phyloP scores from a whole-genome alignment of 1,140 invertebrate genomes.

The Drosophila ohnishii region DNA sequence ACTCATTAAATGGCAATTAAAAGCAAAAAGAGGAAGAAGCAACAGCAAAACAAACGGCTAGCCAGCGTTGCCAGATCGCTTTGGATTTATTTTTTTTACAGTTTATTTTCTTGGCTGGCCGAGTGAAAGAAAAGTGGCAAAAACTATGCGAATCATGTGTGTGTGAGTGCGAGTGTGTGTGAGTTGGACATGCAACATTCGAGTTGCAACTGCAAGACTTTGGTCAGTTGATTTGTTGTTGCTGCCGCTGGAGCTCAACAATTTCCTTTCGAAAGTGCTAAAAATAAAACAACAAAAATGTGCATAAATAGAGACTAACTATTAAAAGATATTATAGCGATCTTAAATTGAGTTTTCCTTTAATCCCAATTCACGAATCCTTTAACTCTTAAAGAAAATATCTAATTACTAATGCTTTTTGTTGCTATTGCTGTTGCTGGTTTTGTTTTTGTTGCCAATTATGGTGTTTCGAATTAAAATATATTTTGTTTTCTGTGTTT shows the following conservation, averaged over 20 bases:
- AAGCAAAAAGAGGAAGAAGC: slow-evolving; percentile 10
- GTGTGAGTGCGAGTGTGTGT: slow-evolving; percentile 15
- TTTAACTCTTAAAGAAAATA: neutral
- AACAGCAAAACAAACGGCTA: slow-evolving; percentile 25
- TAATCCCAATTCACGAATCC: neutral
- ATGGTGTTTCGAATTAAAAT: slow-evolving; percentile 32
- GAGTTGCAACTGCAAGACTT: slow-evolving; percentile 37
- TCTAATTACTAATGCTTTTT: neutral
- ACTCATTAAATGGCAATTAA: slow-evolving; percentile 64
- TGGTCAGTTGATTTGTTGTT: slow-evolving; percentile 44
- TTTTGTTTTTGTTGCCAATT: slow-evolving; percentile 29
- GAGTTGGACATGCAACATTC: slow-evolving; percentile 60
- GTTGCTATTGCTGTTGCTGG: slow-evolving; percentile 1
- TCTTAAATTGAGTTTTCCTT: neutral
- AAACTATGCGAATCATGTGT: slow-evolving; percentile 38
- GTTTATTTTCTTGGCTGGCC: slow-evolving; percentile 4
- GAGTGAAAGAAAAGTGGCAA: slow-evolving; percentile 56
- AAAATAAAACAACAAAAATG: slow-evolving; percentile 13
- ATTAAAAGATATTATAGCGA: neutral
- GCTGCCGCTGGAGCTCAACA: slow-evolving; percentile 17
- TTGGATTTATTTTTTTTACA: slow-evolving; percentile 3
- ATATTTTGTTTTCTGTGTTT: slow-evolving; percentile 21
- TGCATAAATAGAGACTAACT: slow-evolving; percentile 30
- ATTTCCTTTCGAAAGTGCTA: slow-evolving; percentile 53
- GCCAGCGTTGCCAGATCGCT: slow-evolving; percentile 59